A percentile compares a stretch with the other conserved stretches of the same genome.
These are phyloP conservation scores for Vireo altiloquus DNA, from an alignment of 2,113 vertebrate species.

Conservation along the genomic window DNA sequence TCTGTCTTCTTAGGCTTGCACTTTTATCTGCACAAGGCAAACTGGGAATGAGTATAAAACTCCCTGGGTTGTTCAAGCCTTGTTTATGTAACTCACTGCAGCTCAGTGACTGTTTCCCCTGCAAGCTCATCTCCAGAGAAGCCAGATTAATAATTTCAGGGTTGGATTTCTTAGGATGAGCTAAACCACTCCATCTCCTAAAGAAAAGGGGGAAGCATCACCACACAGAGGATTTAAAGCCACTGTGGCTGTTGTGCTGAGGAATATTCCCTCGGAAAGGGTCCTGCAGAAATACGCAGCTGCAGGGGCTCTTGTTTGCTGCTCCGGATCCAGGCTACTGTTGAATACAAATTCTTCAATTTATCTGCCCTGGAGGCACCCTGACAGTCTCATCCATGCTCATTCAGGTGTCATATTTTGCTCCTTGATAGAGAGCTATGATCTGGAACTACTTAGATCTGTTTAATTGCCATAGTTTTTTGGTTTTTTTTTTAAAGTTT, in stretches of 20 bases:
- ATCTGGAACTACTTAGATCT: not conserved
- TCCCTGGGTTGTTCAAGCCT: not conserved
- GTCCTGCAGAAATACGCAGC: not conserved
- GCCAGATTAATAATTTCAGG: not conserved
- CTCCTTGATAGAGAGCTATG: not conserved
- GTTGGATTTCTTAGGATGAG: not conserved
- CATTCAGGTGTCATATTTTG: not conserved
- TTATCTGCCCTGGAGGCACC: not conserved
- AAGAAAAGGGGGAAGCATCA: not conserved
- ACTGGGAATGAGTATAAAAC: not conserved
- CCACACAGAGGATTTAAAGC: not conserved
- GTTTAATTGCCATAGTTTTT: not conserved
- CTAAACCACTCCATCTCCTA: not conserved
- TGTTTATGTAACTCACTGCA: slow-evolving; percentile 22
- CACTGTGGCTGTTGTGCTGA: not conserved
- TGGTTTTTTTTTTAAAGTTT: not conserved
- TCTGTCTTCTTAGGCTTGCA: not conserved
- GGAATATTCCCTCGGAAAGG: not conserved
- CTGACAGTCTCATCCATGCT: not conserved
- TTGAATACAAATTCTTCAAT: not conserved
- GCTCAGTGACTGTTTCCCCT: not conserved
- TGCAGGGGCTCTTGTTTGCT: not conserved
- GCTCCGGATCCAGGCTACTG: not conserved
- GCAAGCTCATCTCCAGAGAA: not conserved
- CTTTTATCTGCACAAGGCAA: not conserved